Evolutionary conservation across 1,140 invertebrate genomes (phyloP).

Genomic region (Diuraphis noxia): DNA sequence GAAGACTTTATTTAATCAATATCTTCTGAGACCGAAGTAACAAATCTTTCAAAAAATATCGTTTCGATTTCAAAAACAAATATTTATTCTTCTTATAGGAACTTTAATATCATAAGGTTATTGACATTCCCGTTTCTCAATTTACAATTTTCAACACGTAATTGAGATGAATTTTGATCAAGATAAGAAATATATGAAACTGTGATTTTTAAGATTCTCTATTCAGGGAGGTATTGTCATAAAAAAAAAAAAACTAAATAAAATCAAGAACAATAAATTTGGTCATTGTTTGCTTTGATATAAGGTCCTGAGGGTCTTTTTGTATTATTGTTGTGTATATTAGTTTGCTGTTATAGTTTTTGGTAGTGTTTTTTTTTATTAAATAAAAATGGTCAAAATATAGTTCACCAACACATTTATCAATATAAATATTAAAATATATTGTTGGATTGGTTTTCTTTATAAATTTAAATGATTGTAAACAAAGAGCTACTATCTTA

Average conservation of each 20-base stretch:
- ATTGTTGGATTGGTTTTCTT: neutral
- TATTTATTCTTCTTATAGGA: neutral
- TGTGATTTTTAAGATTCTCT: neutral
- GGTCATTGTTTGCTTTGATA: neutral
- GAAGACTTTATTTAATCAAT: neutral
- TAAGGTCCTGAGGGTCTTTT: neutral
- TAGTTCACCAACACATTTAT: neutral
- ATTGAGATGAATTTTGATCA: conserved; percentile 15
- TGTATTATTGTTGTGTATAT: neutral
- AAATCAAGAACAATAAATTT: neutral
- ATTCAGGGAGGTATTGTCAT: neutral
- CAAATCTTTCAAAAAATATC: neutral
- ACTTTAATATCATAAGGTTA: conserved; percentile 5
- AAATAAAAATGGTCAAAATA: neutral
- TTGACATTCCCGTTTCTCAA: neutral
- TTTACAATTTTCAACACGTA: neutral
- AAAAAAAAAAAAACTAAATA: conserved; percentile 40
- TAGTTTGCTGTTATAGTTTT: neutral
- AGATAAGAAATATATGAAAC: neutral
- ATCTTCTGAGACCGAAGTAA: neutral
- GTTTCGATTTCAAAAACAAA: neutral
- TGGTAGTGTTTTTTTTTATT: neutral
- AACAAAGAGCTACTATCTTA: neutral
- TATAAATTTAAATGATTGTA: neutral
- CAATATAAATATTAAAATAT: neutral